Evolutionary conservation across 2,888 invertebrate genomes (phyloP), one percentile per base, ranked within the genome.

Genomic region (Tricholauxania praeusta): DNA sequence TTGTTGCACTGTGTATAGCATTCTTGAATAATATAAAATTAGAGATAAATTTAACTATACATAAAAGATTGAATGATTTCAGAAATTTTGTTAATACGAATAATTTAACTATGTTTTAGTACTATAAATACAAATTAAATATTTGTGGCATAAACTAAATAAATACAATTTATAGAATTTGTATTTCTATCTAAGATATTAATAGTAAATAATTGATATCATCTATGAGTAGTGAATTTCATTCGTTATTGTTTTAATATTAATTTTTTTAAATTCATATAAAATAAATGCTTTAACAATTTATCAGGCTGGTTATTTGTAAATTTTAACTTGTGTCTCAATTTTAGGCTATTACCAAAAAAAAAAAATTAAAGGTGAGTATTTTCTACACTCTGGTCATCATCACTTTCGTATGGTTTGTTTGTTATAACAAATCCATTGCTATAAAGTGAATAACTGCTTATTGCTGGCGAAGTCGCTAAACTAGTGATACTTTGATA

Each of bases 401-500:
- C 85, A 70, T 84, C 84, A 71, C 80, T 79, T 19, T 77, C 60
- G 65, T 77, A 74, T 75, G 78, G 76, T 76, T 77, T 80, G 71
- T 79, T 80, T 73, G 83, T 82, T 74, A 85, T 80, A 82, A 84
- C 84, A 79, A 82, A 85, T 73, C 85, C 83, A 80, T 84, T 86
- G 82, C 86, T 87, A 82, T 84, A 84, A 64, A 87, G 79, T 73
- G 87, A 87, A 80, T 85, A 83, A 81, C 83, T 85, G 82, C 87
- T 87, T 77, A 85, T 83, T 75, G 87, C 87, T 79, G 86, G 82
- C 75, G 87, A 87, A 76, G 87, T 87, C 78, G 87, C 87, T 85
- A 87, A 86, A 82, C 87, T 87, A 84, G 87, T 87, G 79, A 84
- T 83, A 84, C 87, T 87, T 83, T 86, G 86, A 84, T 84, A 87